Evolutionary conservation across 2,888 invertebrate species (phyloP), one percentile per base, ranked within the genome.

Genomic region (Miltochrista miniata): DNA sequence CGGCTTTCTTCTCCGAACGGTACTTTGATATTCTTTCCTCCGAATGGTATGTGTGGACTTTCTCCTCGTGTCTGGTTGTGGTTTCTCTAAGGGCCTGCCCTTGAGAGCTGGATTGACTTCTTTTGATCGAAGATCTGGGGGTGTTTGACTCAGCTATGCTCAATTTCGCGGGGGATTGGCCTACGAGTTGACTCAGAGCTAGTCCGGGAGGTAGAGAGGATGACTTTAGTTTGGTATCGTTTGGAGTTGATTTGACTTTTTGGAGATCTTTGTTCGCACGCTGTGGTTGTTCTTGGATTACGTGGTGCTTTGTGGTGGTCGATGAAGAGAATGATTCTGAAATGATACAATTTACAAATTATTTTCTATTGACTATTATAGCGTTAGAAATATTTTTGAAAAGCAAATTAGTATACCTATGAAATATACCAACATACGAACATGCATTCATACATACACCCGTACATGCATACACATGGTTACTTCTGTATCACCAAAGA

Each of bases 201-300:
- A 93, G 79, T 33, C 94, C 94, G 13, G 93, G 94, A 29, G 94
- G 94, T 49, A 94, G 82, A 55, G 94, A 94, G 30, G 94, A 93
- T 54, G 94, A 94, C 79, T 94, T 94, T 64, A 93, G 71, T 83
- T 93, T 93, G 31, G 89, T 89, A 71, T 94, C 93, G 64, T 74
- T 83, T 0, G 92, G 87, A 11, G 86, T 79, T 50, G 87, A 89
- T 57, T 88, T 54, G 29, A 87, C 85, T 76, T 83, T 80, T 36
- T 87, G 87, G 35, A 89, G 74, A 64, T 90, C 90, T 61, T 81
- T 80, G 59, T 80, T 88, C 29, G 89, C 55, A 54, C 86, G 85
- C 33, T 81, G 79, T 40, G 87, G 87, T 44, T 88, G 89, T 59
- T 89, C 88, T 73, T 85, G 89, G 48, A 80, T 81, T 63, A 81